Conservation (phyloP, 2,113 vertebrate species). For the Pelecanus crispus region DNA sequence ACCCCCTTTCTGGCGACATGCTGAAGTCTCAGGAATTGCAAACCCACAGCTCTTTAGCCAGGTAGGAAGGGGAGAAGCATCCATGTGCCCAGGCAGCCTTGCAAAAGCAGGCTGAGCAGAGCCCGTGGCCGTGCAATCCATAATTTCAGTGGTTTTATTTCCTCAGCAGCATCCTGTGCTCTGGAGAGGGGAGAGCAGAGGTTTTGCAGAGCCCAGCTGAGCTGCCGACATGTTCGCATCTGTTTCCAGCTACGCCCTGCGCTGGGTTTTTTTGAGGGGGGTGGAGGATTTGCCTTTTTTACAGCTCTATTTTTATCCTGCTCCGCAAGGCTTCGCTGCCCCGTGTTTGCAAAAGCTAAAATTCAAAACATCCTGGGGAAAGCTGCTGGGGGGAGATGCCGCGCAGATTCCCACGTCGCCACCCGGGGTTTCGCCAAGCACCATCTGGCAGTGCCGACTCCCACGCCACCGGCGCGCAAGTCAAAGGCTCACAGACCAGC, state of each 20-base stretch:
- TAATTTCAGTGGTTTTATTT: background rate
- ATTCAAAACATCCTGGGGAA: conserved; percentile 72
- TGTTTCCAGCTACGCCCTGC: conserved; percentile 61
- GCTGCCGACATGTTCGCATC: conserved; percentile 44
- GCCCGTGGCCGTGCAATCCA: accelerated
- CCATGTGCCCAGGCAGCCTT: background rate
- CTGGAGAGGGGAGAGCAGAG: background rate
- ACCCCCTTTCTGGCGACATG: accelerated
- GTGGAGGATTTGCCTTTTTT: conserved; percentile 29
- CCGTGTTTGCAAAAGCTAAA: conserved; percentile 54
- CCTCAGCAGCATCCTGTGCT: background rate
- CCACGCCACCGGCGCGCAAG: background rate
- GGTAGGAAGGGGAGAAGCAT: background rate
- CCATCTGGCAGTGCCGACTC: conserved; percentile 46
- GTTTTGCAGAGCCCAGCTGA: background rate
- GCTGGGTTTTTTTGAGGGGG: background rate
- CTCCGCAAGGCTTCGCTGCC: conserved; percentile 37
- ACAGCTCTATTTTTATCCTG: conserved; percentile 71
- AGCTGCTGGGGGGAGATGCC: background rate
- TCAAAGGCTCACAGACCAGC: background rate
- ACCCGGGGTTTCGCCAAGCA: conserved; percentile 53
- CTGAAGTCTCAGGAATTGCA: background rate
- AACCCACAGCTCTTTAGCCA: background rate
- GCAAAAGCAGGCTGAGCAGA: background rate
- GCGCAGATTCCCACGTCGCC: conserved; percentile 48